These are phyloP conservation scores for Tetragonisca angustula DNA, from an alignment of 2,888 invertebrate genomes.

Conservation along the genomic window DNA sequence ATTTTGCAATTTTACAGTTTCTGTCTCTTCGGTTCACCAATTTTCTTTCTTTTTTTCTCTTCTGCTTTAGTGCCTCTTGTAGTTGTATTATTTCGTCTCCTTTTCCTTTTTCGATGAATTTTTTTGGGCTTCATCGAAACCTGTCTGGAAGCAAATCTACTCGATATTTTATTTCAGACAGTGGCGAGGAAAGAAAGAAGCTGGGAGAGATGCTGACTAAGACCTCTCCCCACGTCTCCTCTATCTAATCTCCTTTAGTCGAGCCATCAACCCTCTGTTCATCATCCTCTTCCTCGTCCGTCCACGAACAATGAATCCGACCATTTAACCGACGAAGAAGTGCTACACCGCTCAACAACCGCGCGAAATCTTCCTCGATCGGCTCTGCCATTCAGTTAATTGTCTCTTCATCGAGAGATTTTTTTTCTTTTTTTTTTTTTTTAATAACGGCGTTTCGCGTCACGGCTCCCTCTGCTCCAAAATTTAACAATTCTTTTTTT, in stretches of 20 bases:
- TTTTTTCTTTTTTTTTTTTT: neutral
- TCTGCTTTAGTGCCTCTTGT: too few relatives aligned
- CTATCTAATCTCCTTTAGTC: conserved; percentile 64
- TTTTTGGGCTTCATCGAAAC: neutral
- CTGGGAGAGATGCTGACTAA: conserved; percentile 55
- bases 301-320: conserved; percentile 52
- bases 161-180: conserved; percentile 62
- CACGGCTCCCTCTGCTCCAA: neutral
- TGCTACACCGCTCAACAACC: conserved; percentile 8
- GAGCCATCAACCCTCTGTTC: conserved; percentile 58
- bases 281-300: conserved; percentile 48
- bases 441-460: neutral
- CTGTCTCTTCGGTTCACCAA: too few relatives aligned
- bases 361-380: conserved; percentile 17
- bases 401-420: conserved; percentile 6
- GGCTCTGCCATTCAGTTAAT: conserved; percentile 17
- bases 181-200: conserved; percentile 35
- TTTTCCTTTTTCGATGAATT: neutral
- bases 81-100: neutral
- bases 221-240: conserved; percentile 36
- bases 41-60: too few relatives aligned
- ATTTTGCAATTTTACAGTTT: too few relatives aligned
- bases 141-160: conserved; percentile 42
- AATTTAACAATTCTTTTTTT: too few relatives aligned
- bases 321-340: conserved; percentile 35